Evolutionary conservation across 2,797 vertebrate species (phyloP).

Genomic region (Poecilia velifera): DNA sequence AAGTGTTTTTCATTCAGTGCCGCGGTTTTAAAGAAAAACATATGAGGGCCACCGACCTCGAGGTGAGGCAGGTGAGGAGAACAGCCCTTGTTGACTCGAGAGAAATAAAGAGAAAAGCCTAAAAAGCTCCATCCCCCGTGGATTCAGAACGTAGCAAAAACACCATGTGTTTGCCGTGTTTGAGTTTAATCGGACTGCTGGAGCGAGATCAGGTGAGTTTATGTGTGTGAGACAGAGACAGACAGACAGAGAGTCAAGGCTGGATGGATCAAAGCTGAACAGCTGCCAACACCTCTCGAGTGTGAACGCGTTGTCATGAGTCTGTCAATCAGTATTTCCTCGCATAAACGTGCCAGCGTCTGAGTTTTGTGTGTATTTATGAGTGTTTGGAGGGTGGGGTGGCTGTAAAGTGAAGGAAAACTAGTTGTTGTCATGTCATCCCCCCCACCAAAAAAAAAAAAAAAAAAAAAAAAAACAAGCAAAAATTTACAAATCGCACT

Average conservation of each 20-base stretch:
- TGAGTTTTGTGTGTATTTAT: conserved; percentile 38
- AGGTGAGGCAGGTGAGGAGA: conserved; percentile 38
- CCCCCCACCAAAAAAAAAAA: conserved; percentile 14
- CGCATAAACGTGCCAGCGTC: conserved; percentile 63
- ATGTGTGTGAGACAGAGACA: conserved; percentile 14
- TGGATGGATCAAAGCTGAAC: conserved; percentile 79
- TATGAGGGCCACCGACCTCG: conserved; percentile 25
- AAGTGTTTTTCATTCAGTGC: not conserved
- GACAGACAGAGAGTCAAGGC: conserved; percentile 46
- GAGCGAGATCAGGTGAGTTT: conserved; percentile 68
- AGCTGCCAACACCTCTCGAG: conserved; percentile 80
- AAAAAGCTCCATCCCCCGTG: conserved; percentile 50
- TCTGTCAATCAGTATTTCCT: conserved; percentile 81
- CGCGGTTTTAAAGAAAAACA: conserved; percentile 21
- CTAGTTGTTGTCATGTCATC: conserved; percentile 24
- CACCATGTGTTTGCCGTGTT: conserved; percentile 68
- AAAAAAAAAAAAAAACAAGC: conserved; percentile 32
- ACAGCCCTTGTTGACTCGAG: conserved; percentile 42
- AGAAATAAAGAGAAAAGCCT: conserved; percentile 40
- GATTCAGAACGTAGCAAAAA: conserved; percentile 55
- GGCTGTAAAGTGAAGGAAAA: conserved; percentile 57
- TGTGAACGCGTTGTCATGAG: conserved; percentile 77
- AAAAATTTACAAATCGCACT: conserved; percentile 49
- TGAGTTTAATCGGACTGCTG: conserved; percentile 72
- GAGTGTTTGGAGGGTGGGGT: conserved; percentile 34